These are phyloP conservation scores for Camponotus pennsylvanicus DNA, from an alignment of 1,140 invertebrate genomes.

Conservation along the genomic window DNA sequence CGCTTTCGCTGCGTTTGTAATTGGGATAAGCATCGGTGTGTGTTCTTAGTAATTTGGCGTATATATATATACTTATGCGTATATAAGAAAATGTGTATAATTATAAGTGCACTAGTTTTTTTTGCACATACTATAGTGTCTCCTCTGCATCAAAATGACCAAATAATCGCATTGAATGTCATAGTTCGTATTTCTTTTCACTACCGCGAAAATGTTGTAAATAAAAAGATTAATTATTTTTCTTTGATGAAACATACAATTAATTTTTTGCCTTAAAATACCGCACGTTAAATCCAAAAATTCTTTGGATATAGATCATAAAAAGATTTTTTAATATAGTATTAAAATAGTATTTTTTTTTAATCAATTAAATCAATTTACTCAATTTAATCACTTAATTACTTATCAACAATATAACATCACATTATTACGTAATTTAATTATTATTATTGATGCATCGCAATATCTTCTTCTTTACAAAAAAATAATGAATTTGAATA, in stretches of 20 bases:
- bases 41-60: slow-evolving; percentile 7
- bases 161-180: slow-evolving; percentile 25
- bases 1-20: slow-evolving; percentile 36
- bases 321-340: not conserved
- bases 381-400: not conserved
- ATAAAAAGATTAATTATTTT: slow-evolving; percentile 12
- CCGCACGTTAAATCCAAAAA: not conserved
- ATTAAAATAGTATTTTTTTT: not conserved
- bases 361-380: too few species aligned
- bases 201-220: not conserved
- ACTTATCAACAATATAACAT: not conserved
- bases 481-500: not conserved
- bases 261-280: not conserved
- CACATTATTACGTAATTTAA: not conserved
- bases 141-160: not conserved
- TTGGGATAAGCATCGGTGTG: not conserved
- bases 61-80: not conserved
- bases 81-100: slow-evolving; percentile 17
- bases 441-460: not conserved
- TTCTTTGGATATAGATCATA: not conserved
- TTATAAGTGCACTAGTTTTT: slow-evolving; percentile 32
- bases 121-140: slow-evolving; percentile 10
- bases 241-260: not conserved
- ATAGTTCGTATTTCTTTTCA: slow-evolving; percentile 9
- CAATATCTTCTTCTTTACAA: not conserved